These are phyloP conservation scores for Agriopis leucophaearia DNA, from an alignment of 2,888 invertebrate species.

Conservation along the genomic window DNA sequence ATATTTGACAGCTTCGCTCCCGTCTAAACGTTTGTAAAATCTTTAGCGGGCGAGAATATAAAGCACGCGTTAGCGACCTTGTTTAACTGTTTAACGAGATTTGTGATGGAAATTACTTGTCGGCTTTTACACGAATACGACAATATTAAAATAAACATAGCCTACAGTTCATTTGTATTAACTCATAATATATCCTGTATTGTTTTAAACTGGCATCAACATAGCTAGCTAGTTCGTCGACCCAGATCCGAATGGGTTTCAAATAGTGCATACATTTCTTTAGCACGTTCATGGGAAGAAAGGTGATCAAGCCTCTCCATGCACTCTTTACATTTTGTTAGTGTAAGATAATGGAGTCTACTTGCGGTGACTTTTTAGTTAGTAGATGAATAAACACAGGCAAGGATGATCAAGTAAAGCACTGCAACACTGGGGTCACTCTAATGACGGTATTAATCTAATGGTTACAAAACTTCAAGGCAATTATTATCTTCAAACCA, in stretches of 20 bases:
- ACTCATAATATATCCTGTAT: constrained; percentile 1
- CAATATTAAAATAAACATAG: constrained; percentile 23
- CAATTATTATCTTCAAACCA: constrained; percentile 83
- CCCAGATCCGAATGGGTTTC: constrained; percentile 61
- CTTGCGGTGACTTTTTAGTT: constrained; percentile 79
- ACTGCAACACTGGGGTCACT: constrained; percentile 84
- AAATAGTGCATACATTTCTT: constrained; percentile 36
- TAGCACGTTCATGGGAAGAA: constrained; percentile 52
- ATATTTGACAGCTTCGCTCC: constrained; percentile 54
- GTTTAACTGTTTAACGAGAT: constrained; percentile 27
- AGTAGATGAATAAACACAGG: constrained; percentile 86
- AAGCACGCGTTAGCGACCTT: constrained; percentile 28
- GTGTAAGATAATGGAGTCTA: constrained; percentile 73
- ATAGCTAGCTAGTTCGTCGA: constrained; percentile 29
- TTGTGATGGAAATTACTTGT: constrained; percentile 25
- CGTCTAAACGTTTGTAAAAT: constrained; percentile 53
- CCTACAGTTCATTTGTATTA: constrained; percentile 9
- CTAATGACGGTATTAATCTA: constrained; percentile 82
- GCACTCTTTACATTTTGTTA: constrained; percentile 75
- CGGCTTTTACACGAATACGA: constrained; percentile 11
- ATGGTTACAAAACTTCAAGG: constrained; percentile 84
- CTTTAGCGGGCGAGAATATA: constrained; percentile 37
- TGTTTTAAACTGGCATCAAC: not conserved
- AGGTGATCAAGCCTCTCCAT: constrained; percentile 76
- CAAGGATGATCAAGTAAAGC: constrained; percentile 87